These are phyloP conservation scores for Vireo griseus DNA, from an alignment of 2,797 vertebrate species.

Conservation along the genomic window DNA sequence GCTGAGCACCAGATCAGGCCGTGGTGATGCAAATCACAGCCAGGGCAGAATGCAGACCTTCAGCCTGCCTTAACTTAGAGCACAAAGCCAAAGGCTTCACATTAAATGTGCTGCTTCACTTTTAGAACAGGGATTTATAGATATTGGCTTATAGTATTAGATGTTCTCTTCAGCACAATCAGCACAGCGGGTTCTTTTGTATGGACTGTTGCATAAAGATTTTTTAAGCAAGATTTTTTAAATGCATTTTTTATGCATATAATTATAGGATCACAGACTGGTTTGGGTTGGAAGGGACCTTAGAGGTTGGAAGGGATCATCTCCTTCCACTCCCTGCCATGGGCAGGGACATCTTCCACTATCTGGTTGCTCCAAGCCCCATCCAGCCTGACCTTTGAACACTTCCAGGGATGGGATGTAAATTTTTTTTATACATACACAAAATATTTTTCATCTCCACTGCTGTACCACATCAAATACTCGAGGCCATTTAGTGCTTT, in stretches of 20 bases:
- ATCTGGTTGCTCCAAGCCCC: not conserved
- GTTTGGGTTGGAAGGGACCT: not conserved
- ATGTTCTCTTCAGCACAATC: not conserved
- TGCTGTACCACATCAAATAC: not conserved
- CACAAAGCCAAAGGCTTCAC: not conserved
- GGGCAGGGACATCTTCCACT: not conserved
- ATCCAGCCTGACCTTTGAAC: not conserved
- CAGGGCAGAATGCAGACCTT: not conserved
- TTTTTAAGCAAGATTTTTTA: not conserved
- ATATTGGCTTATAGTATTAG: not conserved
- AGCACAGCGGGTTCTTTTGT: not conserved
- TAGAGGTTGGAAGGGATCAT: not conserved
- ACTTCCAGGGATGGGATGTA: not conserved
- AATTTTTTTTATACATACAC: not conserved
- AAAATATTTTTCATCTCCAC: not conserved
- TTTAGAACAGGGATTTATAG: not conserved
- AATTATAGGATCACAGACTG: not conserved
- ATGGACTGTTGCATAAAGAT: not conserved
- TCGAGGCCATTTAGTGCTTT: not conserved
- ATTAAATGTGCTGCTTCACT: not conserved
- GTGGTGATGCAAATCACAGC: fast-evolving
- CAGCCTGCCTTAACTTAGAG: not conserved
- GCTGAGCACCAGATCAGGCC: not conserved
- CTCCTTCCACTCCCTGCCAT: not conserved
- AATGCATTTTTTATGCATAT: not conserved